Conservation (phyloP, 2,113 vertebrate genomes). For the Oryzias woworae region DNA sequence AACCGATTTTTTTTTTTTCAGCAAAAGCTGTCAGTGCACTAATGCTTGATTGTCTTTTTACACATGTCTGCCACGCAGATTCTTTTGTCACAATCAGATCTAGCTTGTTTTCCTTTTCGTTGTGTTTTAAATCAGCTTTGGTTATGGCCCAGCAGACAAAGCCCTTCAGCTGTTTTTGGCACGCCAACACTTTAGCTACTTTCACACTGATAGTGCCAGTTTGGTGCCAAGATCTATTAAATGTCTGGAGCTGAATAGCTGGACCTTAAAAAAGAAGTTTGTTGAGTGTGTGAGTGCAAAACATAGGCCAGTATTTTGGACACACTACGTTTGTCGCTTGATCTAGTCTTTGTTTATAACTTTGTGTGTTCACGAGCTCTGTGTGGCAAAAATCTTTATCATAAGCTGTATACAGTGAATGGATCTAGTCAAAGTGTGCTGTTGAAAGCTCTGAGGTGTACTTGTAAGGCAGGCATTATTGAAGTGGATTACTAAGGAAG, state of each 20-base stretch:
- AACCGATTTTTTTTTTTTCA: constrained; percentile 41
- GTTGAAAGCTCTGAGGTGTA: constrained; percentile 37
- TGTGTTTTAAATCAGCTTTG: constrained; percentile 70
- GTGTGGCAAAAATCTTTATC: constrained; percentile 15
- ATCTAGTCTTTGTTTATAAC: constrained; percentile 23
- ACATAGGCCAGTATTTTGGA: constrained; percentile 36
- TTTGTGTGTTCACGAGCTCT: constrained; percentile 31
- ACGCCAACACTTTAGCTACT: constrained; percentile 60
- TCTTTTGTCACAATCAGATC: constrained; percentile 62
- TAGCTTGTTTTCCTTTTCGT: constrained; percentile 64
- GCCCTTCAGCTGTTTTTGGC: constrained; percentile 70
- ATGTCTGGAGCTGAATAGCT: constrained; percentile 60
- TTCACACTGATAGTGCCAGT: constrained; percentile 72
- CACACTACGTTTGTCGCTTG: constrained; percentile 38
- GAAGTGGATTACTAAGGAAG: constrained; percentile 65
- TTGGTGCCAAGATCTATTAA: constrained; percentile 77
- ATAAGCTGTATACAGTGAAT: constrained; percentile 24
- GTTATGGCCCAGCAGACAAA: constrained; percentile 66
- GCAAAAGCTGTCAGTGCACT: constrained; percentile 44
- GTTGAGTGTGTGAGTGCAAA: constrained; percentile 23
- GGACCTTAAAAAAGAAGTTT: constrained; percentile 35
- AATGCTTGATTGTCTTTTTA: constrained; percentile 70
- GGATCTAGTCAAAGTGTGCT: constrained; percentile 29
- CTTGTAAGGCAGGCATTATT: constrained; percentile 50
- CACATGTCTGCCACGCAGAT: constrained; percentile 53